Conservation (phyloP, 2,888 invertebrate species). For the Eupithecia insigniata region DNA sequence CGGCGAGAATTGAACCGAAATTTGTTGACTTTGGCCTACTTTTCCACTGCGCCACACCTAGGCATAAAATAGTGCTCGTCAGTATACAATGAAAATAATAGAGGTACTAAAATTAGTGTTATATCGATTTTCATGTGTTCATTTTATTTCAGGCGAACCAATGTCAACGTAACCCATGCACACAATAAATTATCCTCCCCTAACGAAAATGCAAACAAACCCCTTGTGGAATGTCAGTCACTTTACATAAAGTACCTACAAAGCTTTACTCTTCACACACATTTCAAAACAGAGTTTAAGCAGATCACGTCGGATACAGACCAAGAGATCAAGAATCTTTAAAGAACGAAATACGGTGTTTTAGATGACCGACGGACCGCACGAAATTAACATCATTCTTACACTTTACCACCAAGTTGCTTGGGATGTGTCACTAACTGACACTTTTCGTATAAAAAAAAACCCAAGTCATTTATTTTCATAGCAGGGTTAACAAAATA, state of each 20-base stretch:
- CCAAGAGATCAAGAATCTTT: neutral
- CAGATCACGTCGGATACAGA: conserved; percentile 1
- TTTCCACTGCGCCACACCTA: too few species aligned
- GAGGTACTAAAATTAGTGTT: too few species aligned
- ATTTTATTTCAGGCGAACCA: neutral
- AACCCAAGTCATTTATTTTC: neutral
- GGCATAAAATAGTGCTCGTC: too few species aligned
- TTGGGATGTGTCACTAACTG: neutral
- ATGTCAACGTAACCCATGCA: neutral
- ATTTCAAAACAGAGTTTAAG: neutral
- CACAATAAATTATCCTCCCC: neutral
- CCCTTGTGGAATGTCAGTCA: neutral
- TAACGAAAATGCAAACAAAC: neutral
- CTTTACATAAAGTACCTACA: neutral
- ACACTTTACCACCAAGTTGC: neutral
- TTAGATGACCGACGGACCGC: neutral
- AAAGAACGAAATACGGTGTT: neutral
- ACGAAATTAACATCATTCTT: neutral
- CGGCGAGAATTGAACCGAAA: too few species aligned
- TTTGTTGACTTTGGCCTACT: too few species aligned
- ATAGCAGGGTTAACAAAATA: neutral
- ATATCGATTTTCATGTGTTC: too few species aligned
- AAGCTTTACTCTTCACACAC: neutral
- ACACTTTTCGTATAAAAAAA: neutral
- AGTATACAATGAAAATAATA: too few species aligned